Evolutionary conservation across 1,140 invertebrate genomes (phyloP).

Genomic region (Dendroctonus ponderosae): DNA sequence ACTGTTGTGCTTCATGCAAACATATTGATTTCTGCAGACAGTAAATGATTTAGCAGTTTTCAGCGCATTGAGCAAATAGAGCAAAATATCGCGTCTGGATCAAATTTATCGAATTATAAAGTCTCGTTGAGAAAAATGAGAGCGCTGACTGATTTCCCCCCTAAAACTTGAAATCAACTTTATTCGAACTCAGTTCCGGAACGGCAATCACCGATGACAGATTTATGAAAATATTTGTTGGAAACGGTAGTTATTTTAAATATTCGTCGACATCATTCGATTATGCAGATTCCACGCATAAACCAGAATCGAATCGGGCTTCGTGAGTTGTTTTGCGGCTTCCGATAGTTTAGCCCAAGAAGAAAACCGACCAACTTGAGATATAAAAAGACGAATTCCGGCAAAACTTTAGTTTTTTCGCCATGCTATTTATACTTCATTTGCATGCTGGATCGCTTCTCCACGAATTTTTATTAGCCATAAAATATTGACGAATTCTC

Average conservation of each 20-base stretch:
- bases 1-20: too few relatives aligned
- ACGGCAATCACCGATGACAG: constrained; percentile 50
- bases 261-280: constrained; percentile 51
- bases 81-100: neutral
- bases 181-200: constrained; percentile 45
- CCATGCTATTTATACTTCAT: constrained; percentile 24
- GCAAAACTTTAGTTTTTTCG: constrained; percentile 18
- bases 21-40: too few relatives aligned
- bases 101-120: constrained; percentile 3
- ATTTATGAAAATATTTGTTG: constrained; percentile 54
- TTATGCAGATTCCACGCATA: constrained; percentile 49
- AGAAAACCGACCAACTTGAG: constrained; percentile 29
- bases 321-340: constrained; percentile 35
- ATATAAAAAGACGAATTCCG: constrained; percentile 23
- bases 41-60: too few relatives aligned
- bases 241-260: constrained; percentile 52
- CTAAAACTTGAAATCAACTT: constrained; percentile 27
- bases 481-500: constrained; percentile 5
- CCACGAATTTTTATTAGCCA: constrained; percentile 16
- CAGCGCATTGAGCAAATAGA: too few relatives aligned
- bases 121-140: neutral
- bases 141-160: constrained; percentile 6
- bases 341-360: constrained; percentile 21
- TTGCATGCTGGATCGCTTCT: constrained; percentile 16
- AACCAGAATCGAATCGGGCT: constrained; percentile 37